Evolutionary conservation across 92 coral and sea anemone species (phyloP).

Genomic region (Parazoanthus darwini): DNA sequence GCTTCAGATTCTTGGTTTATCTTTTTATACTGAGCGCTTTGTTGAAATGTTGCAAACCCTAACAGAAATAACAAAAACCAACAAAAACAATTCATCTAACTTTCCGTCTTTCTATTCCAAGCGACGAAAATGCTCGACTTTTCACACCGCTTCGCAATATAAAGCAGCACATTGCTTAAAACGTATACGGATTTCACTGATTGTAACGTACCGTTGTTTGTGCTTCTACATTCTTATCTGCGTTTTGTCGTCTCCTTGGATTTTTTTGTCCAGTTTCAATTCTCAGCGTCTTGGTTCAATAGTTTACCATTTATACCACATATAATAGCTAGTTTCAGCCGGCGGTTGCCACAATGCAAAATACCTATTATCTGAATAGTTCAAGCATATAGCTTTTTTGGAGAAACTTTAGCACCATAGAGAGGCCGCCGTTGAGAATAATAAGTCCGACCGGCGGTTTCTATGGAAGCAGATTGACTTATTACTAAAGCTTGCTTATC

Average conservation of each 20-base stretch:
- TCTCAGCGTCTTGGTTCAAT: neutral
- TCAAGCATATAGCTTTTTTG: slow-evolving; percentile 11
- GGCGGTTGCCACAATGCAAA: neutral
- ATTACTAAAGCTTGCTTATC: neutral
- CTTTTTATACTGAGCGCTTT: neutral
- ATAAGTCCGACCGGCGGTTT: neutral
- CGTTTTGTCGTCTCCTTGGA: slow-evolving; percentile 23
- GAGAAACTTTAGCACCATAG: neutral
- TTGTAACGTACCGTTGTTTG: slow-evolving; percentile 9
- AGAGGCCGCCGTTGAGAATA: slow-evolving; percentile 2
- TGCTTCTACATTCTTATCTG: slow-evolving; percentile 12
- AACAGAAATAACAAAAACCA: neutral
- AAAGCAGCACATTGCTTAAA: neutral
- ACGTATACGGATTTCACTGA: slow-evolving; percentile 9
- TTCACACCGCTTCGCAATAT: slow-evolving; percentile 15
- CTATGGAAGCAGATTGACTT: too few relatives aligned
- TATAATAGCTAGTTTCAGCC: neutral
- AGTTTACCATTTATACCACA: slow-evolving; percentile 1
- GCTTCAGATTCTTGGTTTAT: slow-evolving; percentile 11
- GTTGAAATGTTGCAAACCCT: slow-evolving; percentile 16
- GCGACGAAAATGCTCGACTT: slow-evolving; percentile 5
- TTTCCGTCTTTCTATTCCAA: neutral
- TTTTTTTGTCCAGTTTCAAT: slow-evolving; percentile 14
- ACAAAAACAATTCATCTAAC: neutral
- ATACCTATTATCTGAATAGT: slow-evolving; percentile 12